Base-by-base conservation (phyloP, 2,797 vertebrate genomes). In the Enteromius thamalakanensis region DNA sequence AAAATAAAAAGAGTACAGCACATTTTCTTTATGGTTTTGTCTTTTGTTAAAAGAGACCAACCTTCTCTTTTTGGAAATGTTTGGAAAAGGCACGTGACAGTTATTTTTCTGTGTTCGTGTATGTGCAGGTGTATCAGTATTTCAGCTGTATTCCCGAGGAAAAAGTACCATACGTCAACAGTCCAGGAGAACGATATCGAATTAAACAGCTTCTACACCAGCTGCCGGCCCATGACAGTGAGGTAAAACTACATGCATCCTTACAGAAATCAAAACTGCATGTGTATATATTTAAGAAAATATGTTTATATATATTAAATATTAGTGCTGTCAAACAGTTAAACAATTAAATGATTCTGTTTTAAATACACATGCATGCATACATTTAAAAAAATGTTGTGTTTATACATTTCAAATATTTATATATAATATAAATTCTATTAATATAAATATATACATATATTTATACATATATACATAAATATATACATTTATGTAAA, bases 71-170 rank as follows among this genome's bases (percentile, higher is more conserved):
- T 42, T 42, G 8, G 8, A 10, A 42, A 9, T 9, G 8, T 9
- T 42, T 42, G 8, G 21, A 29, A 34, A 62, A 60, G 12, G 11
- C 0, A 23, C 23, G 23, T 60, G 11, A 26, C 11, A 6, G 12
- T 29, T 53, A 23, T 6, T 19, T 21, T 12, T 42, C 0, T n/a
- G 21, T 77, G 42, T 86, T 49, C 87, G 53, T 90, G 60, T 29
- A 68, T 51, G 0, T 84, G 7, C 93, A 99, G 98, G 98, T 99
- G 26, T 98, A 99, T 91, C 98, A 99, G 92, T 99, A 99, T 90
- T 99, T 98, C 83, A 98, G 97, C 95, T 99, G 97, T 92, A 93
- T 99, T 83, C 98, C 98, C 0, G 98, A 99, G 90, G 98, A 99
- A 92, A 96, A 96, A 89, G 95, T 99, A 45, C 98, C 98, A 3